Evolutionary conservation across 2,113 vertebrate species (phyloP).

Genomic region (Oplegnathus fasciatus): DNA sequence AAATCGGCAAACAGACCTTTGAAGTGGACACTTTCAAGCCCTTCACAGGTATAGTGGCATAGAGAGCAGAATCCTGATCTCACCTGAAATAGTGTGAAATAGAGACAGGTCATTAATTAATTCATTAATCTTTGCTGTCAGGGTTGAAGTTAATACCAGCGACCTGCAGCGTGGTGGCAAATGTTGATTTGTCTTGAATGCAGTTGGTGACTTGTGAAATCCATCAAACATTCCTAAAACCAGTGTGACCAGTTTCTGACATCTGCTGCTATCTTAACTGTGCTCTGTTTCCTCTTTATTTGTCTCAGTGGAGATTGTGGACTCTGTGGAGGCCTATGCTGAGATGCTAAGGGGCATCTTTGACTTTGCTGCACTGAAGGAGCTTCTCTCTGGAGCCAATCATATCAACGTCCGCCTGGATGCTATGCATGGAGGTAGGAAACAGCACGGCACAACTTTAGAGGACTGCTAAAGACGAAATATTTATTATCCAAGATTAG

Average conservation of each 20-base stretch:
- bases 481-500: background rate
- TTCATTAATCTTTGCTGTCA: background rate
- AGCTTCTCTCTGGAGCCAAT: constrained; percentile 92
- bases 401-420: constrained; percentile 95
- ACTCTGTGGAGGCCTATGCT: constrained; percentile 94
- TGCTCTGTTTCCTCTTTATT: constrained; percentile 17
- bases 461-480: background rate
- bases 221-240: background rate
- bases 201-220: background rate
- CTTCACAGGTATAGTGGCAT: constrained; percentile 88
- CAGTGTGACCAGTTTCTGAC: background rate
- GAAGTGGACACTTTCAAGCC: constrained; percentile 96
- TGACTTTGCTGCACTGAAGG: constrained; percentile 93
- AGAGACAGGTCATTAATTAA: background rate
- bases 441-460: background rate
- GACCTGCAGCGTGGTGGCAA: background rate
- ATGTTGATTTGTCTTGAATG: background rate
- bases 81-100: background rate
- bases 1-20: constrained; percentile 95
- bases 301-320: constrained; percentile 95
- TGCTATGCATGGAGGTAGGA: constrained; percentile 97
- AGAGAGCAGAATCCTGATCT: background rate
- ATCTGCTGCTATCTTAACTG: background rate
- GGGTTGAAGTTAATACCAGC: background rate
- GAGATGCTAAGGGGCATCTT: constrained; percentile 96